Conservation (phyloP, 2,797 vertebrate species). For the Acanthurus leucopareius region DNA sequence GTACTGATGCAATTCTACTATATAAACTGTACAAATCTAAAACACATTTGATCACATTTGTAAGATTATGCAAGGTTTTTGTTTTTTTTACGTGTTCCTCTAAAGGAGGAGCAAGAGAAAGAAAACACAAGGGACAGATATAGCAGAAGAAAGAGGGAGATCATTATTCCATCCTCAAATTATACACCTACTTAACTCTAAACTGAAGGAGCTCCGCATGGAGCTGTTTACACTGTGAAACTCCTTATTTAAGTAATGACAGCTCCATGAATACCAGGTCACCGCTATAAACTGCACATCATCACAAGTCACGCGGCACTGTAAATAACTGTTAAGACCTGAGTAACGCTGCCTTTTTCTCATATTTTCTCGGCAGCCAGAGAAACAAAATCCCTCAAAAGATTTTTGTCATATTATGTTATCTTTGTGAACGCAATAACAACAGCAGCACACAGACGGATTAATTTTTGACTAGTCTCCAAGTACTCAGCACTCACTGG, state of each 20-base stretch:
- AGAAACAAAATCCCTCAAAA: constrained; percentile 48
- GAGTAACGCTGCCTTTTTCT: constrained; percentile 39
- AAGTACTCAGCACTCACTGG: too few species aligned
- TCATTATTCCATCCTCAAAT: constrained; percentile 66
- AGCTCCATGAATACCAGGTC: constrained; percentile 50
- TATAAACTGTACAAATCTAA: too few species aligned
- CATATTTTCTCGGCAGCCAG: constrained; percentile 17
- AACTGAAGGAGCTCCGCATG: constrained; percentile 43
- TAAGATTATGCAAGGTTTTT: constrained; percentile 15
- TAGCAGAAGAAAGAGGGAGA: constrained; percentile 48
- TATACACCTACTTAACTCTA: constrained; percentile 54
- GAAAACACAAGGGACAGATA: constrained; percentile 20
- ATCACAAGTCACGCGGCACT: constrained; percentile 52
- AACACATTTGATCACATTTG: neutral
- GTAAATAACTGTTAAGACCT: constrained; percentile 73
- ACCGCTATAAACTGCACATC: constrained; percentile 64
- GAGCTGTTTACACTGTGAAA: constrained; percentile 66
- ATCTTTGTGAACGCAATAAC: constrained; percentile 31
- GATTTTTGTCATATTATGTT: constrained; percentile 21
- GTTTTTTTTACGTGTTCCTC: constrained; percentile 12
- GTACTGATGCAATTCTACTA: too few species aligned
- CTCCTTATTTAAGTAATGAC: constrained; percentile 75
- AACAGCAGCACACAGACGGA: constrained; percentile 3
- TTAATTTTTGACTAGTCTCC: neutral
- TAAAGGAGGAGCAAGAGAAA: constrained; percentile 16